A percentile compares a stretch with the other conserved stretches of the same genome.
Evolutionary conservation across 2,113 vertebrate genomes (phyloP).

Genomic region (Carettochelys insculpta): DNA sequence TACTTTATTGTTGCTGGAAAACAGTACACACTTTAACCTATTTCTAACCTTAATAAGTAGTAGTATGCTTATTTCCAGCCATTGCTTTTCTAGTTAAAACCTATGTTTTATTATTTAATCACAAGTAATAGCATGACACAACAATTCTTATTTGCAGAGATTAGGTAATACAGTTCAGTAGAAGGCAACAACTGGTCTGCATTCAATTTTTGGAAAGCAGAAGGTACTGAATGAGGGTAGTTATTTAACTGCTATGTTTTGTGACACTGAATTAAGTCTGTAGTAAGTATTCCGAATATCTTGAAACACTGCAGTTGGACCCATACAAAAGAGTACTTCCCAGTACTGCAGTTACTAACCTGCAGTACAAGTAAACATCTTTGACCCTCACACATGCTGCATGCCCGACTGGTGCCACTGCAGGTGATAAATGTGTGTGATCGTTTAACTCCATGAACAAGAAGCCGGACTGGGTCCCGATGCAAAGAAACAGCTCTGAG

Average conservation of each 20-base stretch:
- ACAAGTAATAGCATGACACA: neutral
- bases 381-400: neutral
- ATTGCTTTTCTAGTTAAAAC: neutral
- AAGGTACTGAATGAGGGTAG: conserved; percentile 61
- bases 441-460: neutral
- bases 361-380: neutral
- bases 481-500: conserved; percentile 2
- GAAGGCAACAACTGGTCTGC: neutral
- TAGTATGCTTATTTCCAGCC: rapidly evolving
- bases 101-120: conserved; percentile 23
- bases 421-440: neutral
- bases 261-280: conserved; percentile 34
- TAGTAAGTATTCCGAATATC: neutral
- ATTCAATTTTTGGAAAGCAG: conserved; percentile 38
- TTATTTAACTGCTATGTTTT: neutral
- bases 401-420: neutral
- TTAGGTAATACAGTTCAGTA: neutral
- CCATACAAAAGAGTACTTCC: neutral
- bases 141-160: neutral
- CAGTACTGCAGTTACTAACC: neutral
- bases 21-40: neutral
- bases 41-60: neutral
- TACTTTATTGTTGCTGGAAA: neutral
- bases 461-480: neutral
- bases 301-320: conserved; percentile 21